Evolutionary conservation across 1,140 invertebrate species (phyloP).

Genomic region (Ceratosolen fusciceps): DNA sequence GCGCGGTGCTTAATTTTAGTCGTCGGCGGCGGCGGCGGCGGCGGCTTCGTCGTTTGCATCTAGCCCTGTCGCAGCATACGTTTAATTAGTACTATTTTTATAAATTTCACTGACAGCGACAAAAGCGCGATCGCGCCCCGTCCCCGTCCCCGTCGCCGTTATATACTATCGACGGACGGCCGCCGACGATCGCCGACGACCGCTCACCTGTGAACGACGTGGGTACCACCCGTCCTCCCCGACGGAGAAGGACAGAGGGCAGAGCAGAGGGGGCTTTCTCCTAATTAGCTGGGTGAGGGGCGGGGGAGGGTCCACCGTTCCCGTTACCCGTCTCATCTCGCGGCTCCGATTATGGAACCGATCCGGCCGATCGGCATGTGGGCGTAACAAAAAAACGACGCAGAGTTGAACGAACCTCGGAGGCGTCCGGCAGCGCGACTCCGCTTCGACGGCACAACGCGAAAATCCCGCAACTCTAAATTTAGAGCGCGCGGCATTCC

Average conservation of each 20-base stretch:
- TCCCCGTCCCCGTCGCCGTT: too few relatives aligned
- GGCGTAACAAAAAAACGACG: background rate
- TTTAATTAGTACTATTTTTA: background rate
- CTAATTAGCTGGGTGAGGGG: too few relatives aligned
- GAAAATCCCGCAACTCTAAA: constrained; percentile 32
- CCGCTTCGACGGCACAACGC: background rate
- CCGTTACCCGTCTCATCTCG: too few relatives aligned
- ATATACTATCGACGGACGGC: too few relatives aligned
- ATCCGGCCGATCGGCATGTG: background rate
- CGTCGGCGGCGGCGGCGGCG: too few relatives aligned
- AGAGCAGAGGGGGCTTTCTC: too few relatives aligned
- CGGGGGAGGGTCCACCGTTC: too few relatives aligned
- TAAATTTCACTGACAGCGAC: background rate
- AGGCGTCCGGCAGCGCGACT: background rate
- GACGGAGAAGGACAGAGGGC: too few relatives aligned
- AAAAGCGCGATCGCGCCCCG: too few relatives aligned
- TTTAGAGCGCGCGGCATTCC: constrained; percentile 5
- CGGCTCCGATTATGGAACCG: background rate
- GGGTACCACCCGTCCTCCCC: too few relatives aligned
- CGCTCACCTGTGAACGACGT: too few relatives aligned
- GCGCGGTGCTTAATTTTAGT: background rate
- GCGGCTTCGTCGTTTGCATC: background rate
- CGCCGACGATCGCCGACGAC: too few relatives aligned
- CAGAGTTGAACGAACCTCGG: constrained; percentile 31
- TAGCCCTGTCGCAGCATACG: background rate